Evolutionary conservation across 1,140 invertebrate species (phyloP).

Genomic region (Ceratosolen fusciceps): DNA sequence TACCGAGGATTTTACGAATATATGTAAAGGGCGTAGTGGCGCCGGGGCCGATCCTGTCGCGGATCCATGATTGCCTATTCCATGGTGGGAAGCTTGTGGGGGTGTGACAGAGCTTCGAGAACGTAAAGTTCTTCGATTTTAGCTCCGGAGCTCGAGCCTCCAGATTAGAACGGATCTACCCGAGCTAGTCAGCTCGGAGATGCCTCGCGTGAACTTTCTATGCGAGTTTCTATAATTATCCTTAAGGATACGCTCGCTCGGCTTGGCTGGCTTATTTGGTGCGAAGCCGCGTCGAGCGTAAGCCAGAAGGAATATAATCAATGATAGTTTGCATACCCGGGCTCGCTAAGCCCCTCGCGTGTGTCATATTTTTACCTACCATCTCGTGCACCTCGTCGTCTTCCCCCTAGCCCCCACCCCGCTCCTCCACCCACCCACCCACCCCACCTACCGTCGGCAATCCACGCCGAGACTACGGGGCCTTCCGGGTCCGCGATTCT

Average conservation of each 20-base stretch:
- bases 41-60: not conserved
- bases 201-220: constrained; percentile 35
- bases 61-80: constrained; percentile 40
- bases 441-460: no score
- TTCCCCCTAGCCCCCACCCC: not conserved
- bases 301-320: not conserved
- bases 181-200: not conserved
- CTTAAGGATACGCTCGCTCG: not conserved
- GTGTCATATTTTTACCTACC: not conserved
- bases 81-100: not conserved
- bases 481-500: no score
- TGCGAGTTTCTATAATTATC: constrained; percentile 10
- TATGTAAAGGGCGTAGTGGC: constrained; percentile 24
- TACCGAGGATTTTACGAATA: constrained; percentile 47
- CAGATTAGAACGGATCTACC: not conserved
- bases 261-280: not conserved
- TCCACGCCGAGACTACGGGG: no score
- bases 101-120: not conserved
- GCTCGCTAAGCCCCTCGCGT: not conserved
- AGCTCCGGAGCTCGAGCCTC: not conserved
- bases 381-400: no score
- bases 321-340: not conserved
- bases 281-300: not conserved
- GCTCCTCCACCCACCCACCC: no score
- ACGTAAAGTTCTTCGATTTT: not conserved